Evolutionary conservation across 2,888 invertebrate genomes (phyloP).

Genomic region (Galerucella pusilla): DNA sequence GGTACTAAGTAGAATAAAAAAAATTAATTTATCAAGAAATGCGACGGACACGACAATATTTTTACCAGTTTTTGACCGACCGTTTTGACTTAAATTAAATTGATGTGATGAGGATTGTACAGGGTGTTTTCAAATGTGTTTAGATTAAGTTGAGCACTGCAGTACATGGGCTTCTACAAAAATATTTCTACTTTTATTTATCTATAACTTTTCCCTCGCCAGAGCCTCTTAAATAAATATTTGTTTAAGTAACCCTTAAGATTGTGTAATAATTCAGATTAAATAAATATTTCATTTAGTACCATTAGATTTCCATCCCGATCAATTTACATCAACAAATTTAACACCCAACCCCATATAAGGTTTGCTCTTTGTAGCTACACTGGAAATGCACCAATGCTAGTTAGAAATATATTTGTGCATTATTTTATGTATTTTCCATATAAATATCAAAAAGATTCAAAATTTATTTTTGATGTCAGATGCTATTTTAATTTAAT

Average conservation of each 20-base stretch:
- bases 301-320: too few relatives aligned
- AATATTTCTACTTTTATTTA: conserved; percentile 35
- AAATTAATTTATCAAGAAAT: too few relatives aligned
- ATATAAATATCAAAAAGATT: too few relatives aligned
- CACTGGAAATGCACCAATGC: too few relatives aligned
- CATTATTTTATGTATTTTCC: too few relatives aligned
- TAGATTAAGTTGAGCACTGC: conserved; percentile 36
- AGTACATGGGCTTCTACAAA: conserved; percentile 42
- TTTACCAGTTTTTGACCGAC: conserved; percentile 9
- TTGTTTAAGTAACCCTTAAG: not conserved
- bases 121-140: conserved; percentile 42
- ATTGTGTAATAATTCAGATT: conserved; percentile 6
- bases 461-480: too few relatives aligned
- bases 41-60: not conserved
- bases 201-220: conserved; percentile 23
- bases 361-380: too few relatives aligned
- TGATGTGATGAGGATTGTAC: conserved; percentile 44
- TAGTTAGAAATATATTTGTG: too few relatives aligned
- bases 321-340: not conserved
- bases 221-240: not conserved
- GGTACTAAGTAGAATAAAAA: too few relatives aligned
- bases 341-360: too few relatives aligned
- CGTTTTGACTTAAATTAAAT: conserved; percentile 30
- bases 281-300: not conserved
- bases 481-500: too few relatives aligned